A percentile compares a stretch with the other conserved stretches of the same genome.
phyloP scores from a whole-genome alignment of 2,888 invertebrate species.

The Acleris holmiana region DNA sequence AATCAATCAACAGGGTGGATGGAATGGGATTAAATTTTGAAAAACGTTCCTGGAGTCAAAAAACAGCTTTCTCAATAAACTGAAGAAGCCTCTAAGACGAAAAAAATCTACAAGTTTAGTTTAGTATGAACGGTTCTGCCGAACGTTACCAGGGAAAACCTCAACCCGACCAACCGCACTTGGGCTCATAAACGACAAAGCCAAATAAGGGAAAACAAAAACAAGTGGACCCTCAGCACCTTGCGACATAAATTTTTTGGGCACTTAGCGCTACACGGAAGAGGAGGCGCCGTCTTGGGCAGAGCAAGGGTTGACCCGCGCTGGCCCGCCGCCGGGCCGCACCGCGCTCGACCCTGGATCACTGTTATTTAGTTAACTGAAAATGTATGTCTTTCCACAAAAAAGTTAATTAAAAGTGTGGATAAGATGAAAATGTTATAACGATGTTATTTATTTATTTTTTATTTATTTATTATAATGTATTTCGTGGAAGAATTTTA shows the following conservation, averaged over 20 bases:
- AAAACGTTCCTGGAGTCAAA: too few species aligned
- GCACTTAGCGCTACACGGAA: constrained; percentile 76
- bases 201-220: constrained; percentile 32
- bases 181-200: constrained; percentile 17
- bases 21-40: too few species aligned
- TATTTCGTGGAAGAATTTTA: too few species aligned
- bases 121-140: too few species aligned
- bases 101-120: too few species aligned
- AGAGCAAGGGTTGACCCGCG: constrained; percentile 72
- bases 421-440: too few species aligned
- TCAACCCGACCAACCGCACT: not conserved
- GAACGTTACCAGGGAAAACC: not conserved
- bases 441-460: too few species aligned
- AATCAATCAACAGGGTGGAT: too few species aligned
- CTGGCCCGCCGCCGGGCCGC: constrained; percentile 42
- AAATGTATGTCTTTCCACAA: not conserved
- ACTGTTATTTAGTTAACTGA: not conserved
- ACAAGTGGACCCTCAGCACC: constrained; percentile 52
- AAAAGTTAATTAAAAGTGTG: too few species aligned
- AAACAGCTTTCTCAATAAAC: too few species aligned
- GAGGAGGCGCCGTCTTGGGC: constrained; percentile 76
- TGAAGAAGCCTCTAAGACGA: too few species aligned
- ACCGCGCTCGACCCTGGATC: constrained; percentile 6
- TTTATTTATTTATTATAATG: too few species aligned
- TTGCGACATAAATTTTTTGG: constrained; percentile 76